phyloP scores from a whole-genome alignment of 2,888 invertebrate species.

The Agrotis segetum region DNA sequence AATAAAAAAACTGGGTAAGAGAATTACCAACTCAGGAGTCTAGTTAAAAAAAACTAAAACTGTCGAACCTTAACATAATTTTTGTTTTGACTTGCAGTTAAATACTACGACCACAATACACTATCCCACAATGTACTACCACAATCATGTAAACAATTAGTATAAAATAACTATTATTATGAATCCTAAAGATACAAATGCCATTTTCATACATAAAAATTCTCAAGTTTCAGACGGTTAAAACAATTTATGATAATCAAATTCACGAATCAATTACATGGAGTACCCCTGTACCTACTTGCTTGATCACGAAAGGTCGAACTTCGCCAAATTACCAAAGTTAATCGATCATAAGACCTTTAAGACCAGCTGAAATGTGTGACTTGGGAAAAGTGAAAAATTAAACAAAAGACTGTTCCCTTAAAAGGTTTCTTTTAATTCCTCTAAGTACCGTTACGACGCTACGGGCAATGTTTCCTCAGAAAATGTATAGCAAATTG shows the following conservation, averaged over 20 bases:
- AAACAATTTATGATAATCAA: slow-evolving; percentile 46
- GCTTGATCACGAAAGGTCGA: slow-evolving; percentile 37
- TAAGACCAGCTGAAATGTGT: slow-evolving; percentile 36
- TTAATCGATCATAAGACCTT: slow-evolving; percentile 51
- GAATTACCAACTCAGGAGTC: no score
- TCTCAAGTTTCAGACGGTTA: slow-evolving; percentile 26
- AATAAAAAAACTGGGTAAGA: no score
- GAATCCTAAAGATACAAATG: no score
- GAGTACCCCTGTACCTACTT: slow-evolving; percentile 22
- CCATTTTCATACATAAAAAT: background rate
- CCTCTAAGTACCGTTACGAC: slow-evolving; percentile 9
- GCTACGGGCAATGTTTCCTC: background rate
- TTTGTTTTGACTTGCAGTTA: background rate
- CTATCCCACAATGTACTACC: no score
- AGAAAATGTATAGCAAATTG: background rate
- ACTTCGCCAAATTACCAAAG: slow-evolving; percentile 49
- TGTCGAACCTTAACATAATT: background rate
- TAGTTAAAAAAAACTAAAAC: no score
- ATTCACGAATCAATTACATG: slow-evolving; percentile 50
- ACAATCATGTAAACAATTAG: slow-evolving; percentile 2
- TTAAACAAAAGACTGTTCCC: background rate
- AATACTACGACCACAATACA: background rate
- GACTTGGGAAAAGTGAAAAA: slow-evolving; percentile 50
- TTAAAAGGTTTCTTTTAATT: slow-evolving; percentile 16
- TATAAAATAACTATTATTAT: no score